Evolutionary conservation across 1,140 invertebrate genomes (phyloP).

Genomic region (Anastrepha obliqua): DNA sequence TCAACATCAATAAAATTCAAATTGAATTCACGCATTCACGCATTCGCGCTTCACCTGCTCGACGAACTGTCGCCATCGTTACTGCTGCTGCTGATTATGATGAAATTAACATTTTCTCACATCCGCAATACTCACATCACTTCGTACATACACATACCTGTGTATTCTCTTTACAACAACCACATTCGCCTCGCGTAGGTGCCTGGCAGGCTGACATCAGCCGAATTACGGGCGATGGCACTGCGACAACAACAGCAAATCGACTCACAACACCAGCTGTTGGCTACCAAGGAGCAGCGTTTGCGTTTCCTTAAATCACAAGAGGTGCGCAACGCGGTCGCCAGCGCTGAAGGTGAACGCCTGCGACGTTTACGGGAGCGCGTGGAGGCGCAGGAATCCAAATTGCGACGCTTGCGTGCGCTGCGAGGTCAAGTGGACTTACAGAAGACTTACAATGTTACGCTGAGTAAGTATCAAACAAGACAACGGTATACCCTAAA

Average conservation of each 20-base stretch:
- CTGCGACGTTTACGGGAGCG: conserved; percentile 90
- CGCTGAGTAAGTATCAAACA: conserved; percentile 85
- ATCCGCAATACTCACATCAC: not conserved
- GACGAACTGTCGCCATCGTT: not conserved
- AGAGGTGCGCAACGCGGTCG: conserved; percentile 81
- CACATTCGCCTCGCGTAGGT: conserved; percentile 76
- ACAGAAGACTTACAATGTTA: conserved; percentile 91
- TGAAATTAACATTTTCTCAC: not conserved
- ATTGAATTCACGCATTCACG: conserved; percentile 32
- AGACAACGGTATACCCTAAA: too few species aligned
- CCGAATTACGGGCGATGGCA: conserved; percentile 96
- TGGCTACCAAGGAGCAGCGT: conserved; percentile 93
- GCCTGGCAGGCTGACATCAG: conserved; percentile 89
- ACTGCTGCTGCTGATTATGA: not conserved
- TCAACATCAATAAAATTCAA: conserved; percentile 44
- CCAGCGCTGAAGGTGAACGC: conserved; percentile 90
- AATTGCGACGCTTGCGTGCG: conserved; percentile 90
- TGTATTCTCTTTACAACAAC: not conserved
- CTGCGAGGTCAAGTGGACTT: conserved; percentile 94
- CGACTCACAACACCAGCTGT: conserved; percentile 91
- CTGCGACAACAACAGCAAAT: conserved; percentile 96
- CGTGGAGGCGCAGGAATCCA: conserved; percentile 94
- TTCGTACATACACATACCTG: not conserved
- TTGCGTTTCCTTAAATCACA: conserved; percentile 95
- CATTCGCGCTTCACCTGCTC: not conserved